Evolutionary conservation across 2,888 invertebrate genomes (phyloP).

Genomic region (Trilocha varians): DNA sequence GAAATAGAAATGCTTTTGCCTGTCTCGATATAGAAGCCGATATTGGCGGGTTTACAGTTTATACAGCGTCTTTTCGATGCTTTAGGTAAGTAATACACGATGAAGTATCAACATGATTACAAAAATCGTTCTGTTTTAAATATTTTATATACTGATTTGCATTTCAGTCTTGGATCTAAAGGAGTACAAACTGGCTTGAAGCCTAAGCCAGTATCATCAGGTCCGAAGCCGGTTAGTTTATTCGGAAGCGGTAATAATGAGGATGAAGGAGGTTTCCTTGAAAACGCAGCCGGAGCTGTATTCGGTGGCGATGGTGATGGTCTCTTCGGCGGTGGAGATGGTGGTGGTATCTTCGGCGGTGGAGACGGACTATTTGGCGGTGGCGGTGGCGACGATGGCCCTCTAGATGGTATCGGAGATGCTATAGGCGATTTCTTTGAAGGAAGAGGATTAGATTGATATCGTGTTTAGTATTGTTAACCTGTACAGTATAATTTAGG

Average conservation of each 20-base stretch:
- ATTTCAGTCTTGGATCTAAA: slow-evolving; percentile 50
- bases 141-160: neutral
- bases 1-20: slow-evolving; percentile 84
- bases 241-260: slow-evolving; percentile 42
- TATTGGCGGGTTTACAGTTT: slow-evolving; percentile 72
- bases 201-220: slow-evolving; percentile 54
- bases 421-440: slow-evolving; percentile 54
- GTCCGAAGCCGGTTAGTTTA: slow-evolving; percentile 51
- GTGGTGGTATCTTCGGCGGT: slow-evolving; percentile 13
- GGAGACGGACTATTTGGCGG: slow-evolving; percentile 24
- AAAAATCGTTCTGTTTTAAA: neutral
- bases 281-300: slow-evolving; percentile 35
- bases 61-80: slow-evolving; percentile 70
- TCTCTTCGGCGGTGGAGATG: slow-evolving; percentile 14
- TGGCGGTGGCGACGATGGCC: slow-evolving; percentile 36
- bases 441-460: slow-evolving; percentile 23
- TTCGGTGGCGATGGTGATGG: slow-evolving; percentile 22
- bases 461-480: neutral
- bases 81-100: slow-evolving; percentile 51
- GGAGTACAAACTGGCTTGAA: slow-evolving; percentile 62
- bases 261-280: slow-evolving; percentile 36
- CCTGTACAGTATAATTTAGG: neutral
- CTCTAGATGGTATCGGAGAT: slow-evolving; percentile 52
- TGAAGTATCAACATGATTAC: too few relatives aligned
- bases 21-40: slow-evolving; percentile 83